Percentiles rank a stretch among this genome's conserved stretches.
Conservation (phyloP, 2,797 vertebrate genomes). For the Fratercula arctica region DNA sequence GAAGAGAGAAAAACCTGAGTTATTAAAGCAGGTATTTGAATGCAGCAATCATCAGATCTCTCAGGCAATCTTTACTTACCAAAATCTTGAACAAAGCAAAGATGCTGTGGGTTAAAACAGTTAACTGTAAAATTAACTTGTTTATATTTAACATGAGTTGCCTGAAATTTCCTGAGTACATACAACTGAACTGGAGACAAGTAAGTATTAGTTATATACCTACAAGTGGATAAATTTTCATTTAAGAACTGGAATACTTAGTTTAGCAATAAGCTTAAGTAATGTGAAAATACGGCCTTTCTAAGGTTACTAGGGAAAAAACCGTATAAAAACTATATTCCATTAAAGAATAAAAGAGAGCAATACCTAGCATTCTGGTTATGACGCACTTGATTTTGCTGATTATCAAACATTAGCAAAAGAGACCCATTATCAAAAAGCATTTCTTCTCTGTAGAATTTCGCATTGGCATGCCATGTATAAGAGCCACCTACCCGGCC, state of each 20-base stretch:
- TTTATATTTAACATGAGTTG: neutral
- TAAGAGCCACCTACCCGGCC: conserved; percentile 84
- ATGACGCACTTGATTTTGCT: neutral
- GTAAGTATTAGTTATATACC: neutral
- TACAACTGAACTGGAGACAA: neutral
- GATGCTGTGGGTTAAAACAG: accelerated
- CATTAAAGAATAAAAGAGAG: neutral
- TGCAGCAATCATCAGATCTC: neutral
- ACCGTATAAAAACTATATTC: neutral
- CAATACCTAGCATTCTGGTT: neutral
- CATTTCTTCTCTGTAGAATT: neutral
- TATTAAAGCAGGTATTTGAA: neutral
- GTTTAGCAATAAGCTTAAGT: too few relatives aligned
- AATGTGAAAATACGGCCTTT: neutral
- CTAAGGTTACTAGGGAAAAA: neutral
- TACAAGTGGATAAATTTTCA: neutral
- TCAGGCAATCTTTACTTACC: neutral
- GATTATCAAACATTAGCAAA: neutral
- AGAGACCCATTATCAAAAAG: neutral
- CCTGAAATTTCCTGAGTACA: neutral
- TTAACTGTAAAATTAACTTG: neutral
- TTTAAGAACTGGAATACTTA: neutral
- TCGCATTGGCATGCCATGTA: neutral
- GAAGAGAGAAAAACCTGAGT: neutral
- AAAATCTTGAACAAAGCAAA: neutral